Percentiles rank a stretch among this genome's conserved stretches.
Evolutionary conservation across 2,888 invertebrate species (phyloP).

Genomic region (Sminthurinus aureus): DNA sequence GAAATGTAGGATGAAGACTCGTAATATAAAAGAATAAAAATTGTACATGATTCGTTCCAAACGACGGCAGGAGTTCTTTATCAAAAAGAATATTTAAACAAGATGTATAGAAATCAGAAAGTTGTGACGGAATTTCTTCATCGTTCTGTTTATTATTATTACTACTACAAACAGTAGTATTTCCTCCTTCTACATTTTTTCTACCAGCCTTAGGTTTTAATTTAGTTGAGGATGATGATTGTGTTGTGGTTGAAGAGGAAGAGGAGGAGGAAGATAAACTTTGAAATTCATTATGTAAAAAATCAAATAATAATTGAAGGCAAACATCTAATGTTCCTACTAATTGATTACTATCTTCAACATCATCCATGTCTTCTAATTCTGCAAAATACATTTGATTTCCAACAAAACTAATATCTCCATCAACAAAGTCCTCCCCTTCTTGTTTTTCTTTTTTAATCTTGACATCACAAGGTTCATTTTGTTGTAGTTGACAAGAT

Average conservation of each 20-base stretch:
- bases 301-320: conserved; percentile 76
- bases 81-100: conserved; percentile 78
- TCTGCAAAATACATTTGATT: too few species aligned
- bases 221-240: too few species aligned
- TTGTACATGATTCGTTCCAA: conserved; percentile 81
- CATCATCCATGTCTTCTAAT: conserved; percentile 65
- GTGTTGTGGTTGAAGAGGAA: too few species aligned
- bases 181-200: not conserved
- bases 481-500: conserved; percentile 63
- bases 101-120: conserved; percentile 67
- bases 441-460: conserved; percentile 45
- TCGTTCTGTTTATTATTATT: not conserved
- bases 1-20: conserved; percentile 70
- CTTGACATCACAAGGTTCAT: conserved; percentile 12
- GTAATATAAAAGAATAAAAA: conserved; percentile 78
- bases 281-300: conserved; percentile 68
- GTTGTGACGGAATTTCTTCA: conserved; percentile 56
- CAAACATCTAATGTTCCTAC: conserved; percentile 79
- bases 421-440: too few species aligned
- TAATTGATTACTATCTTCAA: conserved; percentile 66
- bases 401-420: conserved; percentile 61
- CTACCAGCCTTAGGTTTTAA: not conserved
- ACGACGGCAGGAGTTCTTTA: conserved; percentile 80
- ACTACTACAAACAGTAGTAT: too few species aligned
- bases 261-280: not conserved